phyloP scores from a whole-genome alignment of 2,888 invertebrate genomes.

The Luffia ferchaultella region DNA sequence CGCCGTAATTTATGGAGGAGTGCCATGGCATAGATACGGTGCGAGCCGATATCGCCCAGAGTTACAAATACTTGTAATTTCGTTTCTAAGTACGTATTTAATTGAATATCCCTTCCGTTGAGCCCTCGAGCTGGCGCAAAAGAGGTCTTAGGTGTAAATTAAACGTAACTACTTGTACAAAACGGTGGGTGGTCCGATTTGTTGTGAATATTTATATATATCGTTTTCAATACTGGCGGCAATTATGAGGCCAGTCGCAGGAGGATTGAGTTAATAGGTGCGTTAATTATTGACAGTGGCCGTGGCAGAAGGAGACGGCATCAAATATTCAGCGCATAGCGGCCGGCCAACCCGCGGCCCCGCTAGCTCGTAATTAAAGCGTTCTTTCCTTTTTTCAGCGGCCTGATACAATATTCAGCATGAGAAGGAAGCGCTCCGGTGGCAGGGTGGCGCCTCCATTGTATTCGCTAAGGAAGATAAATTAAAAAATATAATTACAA shows the following conservation, averaged over 20 bases:
- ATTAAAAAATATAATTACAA: constrained; percentile 77
- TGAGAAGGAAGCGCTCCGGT: constrained; percentile 63
- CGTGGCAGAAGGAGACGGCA: constrained; percentile 45
- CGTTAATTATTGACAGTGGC: constrained; percentile 51
- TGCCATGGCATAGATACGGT: neutral
- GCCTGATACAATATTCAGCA: constrained; percentile 67
- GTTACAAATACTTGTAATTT: too few relatives aligned
- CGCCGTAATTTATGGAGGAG: neutral
- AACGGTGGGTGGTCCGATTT: too few relatives aligned
- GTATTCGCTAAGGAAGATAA: constrained; percentile 74
- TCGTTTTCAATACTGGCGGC: too few relatives aligned
- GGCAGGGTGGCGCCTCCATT: constrained; percentile 67
- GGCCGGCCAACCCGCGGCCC: constrained; percentile 28
- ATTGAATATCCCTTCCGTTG: too few relatives aligned
- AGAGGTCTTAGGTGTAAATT: too few relatives aligned
- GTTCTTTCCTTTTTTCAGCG: constrained; percentile 66
- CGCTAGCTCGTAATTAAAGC: constrained; percentile 66
- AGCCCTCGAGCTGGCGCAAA: too few relatives aligned
- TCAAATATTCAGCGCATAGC: constrained; percentile 60
- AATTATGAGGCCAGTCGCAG: constrained; percentile 46
- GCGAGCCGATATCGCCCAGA: too few relatives aligned
- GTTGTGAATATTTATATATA: too few relatives aligned
- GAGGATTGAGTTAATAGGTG: constrained; percentile 62
- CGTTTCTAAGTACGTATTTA: too few relatives aligned
- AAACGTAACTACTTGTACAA: too few relatives aligned